Evolutionary conservation across 2,113 vertebrate species (phyloP), one percentile per base, ranked within the genome.

Genomic region (Malaclemys terrapin): DNA sequence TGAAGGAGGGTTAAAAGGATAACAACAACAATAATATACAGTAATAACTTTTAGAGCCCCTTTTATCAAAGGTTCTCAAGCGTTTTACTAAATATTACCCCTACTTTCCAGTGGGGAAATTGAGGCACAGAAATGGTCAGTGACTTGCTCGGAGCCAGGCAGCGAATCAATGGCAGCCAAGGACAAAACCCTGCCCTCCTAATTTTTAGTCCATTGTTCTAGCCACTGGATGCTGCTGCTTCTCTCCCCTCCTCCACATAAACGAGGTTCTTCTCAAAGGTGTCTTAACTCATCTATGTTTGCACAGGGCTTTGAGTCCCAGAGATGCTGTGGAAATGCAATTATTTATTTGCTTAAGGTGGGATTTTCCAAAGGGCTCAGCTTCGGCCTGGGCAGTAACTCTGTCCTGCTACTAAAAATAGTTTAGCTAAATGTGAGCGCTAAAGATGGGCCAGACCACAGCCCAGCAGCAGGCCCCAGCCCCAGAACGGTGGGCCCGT

Each of bases 391-490:
- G 45, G 8, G 45, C 45, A 47, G 45, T 47, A 11, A 0, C 72
- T 50, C 50, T 11, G 10, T 22, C 52, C 57, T 85, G 90, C 56
- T 5, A 7, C 10, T 35, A 2, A 13, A 35, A n/a, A 20, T 38
- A 1, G 0, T 10, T 0, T 1, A 0, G 2, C 29, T 35, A 19
- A n/a, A 79, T 22, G 65, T 22, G n/a, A n/a, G 19, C 3, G 65
- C 35, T 38, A n/a, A 69, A n/a, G 62, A 69, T 19, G 17, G 62
- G 35, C 35, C 62, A 24, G 19, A 38, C 38, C 6, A 0, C 24
- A 50, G 27, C 0, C 0, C 53, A 5, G 7, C 52, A 75, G 80
- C 47, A 53, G 42, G 38, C 2, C 8, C 27, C 84, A 49, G 0
- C 3, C 25, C 56, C 0, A 0, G 49, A 69, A 47, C 13, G 7